Evolutionary conservation across 2,113 vertebrate species (phyloP).

Genomic region (Acinonyx jubatus): DNA sequence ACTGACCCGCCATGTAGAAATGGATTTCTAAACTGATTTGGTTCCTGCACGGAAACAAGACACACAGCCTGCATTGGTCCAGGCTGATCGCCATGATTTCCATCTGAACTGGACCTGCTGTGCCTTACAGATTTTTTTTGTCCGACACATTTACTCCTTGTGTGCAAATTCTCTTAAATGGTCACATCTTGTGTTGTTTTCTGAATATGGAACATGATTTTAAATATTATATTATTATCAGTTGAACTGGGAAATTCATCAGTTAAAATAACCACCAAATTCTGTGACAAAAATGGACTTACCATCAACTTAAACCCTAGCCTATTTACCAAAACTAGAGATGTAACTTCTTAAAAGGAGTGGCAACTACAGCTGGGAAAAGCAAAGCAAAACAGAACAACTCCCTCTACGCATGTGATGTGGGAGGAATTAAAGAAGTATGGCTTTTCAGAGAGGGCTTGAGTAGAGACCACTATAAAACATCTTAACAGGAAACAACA

Average conservation of each 20-base stretch:
- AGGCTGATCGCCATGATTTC: background rate
- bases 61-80: background rate
- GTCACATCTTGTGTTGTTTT: conserved; percentile 10
- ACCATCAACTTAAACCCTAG: conserved; percentile 8
- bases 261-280: background rate
- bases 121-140: background rate
- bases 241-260: background rate
- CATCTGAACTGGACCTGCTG: background rate
- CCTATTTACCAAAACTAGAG: conserved; percentile 19
- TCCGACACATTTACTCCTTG: background rate
- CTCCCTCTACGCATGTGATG: background rate
- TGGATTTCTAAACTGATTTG: background rate
- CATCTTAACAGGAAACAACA: background rate
- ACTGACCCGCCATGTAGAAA: background rate
- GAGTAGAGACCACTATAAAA: background rate
- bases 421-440: background rate
- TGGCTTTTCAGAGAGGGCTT: background rate
- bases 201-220: conserved; percentile 3
- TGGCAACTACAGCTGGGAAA: background rate
- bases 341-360: conserved; percentile 26
- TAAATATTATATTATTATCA: background rate
- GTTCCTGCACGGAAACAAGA: background rate
- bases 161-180: background rate
- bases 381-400: background rate
- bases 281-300: conserved; percentile 17